Percentiles rank a stretch among this genome's conserved stretches.
phyloP scores from a whole-genome alignment of 2,888 invertebrate species.

The Sarcophaga variegata region DNA sequence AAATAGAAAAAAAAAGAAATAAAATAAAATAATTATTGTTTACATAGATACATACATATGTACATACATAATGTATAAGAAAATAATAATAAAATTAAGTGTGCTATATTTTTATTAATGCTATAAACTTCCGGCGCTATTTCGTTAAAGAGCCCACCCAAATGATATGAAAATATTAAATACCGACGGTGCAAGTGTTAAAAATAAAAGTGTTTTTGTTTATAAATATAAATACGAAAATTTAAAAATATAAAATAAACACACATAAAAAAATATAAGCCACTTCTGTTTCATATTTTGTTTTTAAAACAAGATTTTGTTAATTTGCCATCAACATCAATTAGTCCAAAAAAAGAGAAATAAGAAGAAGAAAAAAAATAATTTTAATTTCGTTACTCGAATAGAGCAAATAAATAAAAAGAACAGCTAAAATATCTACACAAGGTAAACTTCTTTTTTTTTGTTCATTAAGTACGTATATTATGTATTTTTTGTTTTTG shows the following conservation, averaged over 20 bases:
- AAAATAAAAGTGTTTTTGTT: not conserved
- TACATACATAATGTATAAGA: too few species aligned
- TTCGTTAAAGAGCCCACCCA: slow-evolving; percentile 2
- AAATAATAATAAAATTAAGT: slow-evolving; percentile 36
- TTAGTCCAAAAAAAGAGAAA: not conserved
- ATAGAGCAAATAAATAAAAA: slow-evolving; percentile 22
- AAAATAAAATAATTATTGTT: slow-evolving; percentile 20
- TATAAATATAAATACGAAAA: not conserved
- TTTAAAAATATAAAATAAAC: slow-evolving; percentile 1
- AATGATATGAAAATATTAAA: not conserved
- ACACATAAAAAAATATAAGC: not conserved
- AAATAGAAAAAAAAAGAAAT: slow-evolving; percentile 49
- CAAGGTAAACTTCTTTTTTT: slow-evolving; percentile 66
- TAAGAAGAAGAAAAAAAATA: slow-evolving; percentile 31
- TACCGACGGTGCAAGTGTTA: slow-evolving; percentile 50
- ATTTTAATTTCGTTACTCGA: slow-evolving; percentile 62
- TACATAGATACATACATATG: too few species aligned
- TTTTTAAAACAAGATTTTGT: slow-evolving; percentile 37
- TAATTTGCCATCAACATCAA: slow-evolving; percentile 22
- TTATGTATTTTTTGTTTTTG: slow-evolving; percentile 14
- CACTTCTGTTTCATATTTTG: not conserved
- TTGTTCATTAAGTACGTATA: slow-evolving; percentile 16
- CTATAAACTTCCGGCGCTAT: slow-evolving; percentile 55
- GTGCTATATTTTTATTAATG: slow-evolving; percentile 38
- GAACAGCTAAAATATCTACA: slow-evolving; percentile 30